Evolutionary conservation across 2,797 vertebrate species (phyloP), one percentile per base, ranked within the genome.

Genomic region (Macropodus opercularis): DNA sequence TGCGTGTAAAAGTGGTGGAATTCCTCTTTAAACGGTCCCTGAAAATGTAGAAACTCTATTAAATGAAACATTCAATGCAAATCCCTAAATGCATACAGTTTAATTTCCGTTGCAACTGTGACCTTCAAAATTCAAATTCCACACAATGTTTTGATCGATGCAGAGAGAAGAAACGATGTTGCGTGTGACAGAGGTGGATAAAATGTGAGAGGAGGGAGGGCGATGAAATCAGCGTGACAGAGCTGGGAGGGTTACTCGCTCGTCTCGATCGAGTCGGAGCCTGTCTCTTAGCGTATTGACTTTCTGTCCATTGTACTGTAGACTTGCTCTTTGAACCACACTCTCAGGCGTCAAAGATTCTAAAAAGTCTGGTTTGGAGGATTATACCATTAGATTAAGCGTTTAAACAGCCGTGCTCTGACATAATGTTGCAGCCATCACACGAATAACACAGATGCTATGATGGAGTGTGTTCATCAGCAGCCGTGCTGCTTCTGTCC

Each of bases 111-210:
- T 34, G 12, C 12, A 58, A 39, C 23, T 6, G 1, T 0, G 19
- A 39, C 10, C 11, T 26, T 4, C 5, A n/a, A 2, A 6, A 18
- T 36, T 34, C 8, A 13, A 39, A 36, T 10, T 18, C 21, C 26
- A 39, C 22, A 54, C 17, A 6, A 40, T 14, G 6, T n/a, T 21
- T 47, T 38, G 17, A 14, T 27, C 44, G 48, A 72, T 24, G 22
- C 35, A 69, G 61, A 59, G n/a, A n/a, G n/a, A n/a, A n/a, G n/a
- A n/a, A n/a, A n/a, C n/a, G n/a, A n/a, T n/a, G n/a, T n/a, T 8
- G 36, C 32, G 18, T 6, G 18, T 59, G 44, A 54, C 62, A 67
- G 53, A 51, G 21, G 54, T 51, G n/a, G 18, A 72, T 63, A 53
- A 53, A 38, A 57, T 3, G 39, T 18, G 13, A 11, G 18, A 18